Evolutionary conservation across 2,797 vertebrate species (phyloP), one percentile per base, ranked within the genome.

Genomic region (Kryptolebias ocellatus): DNA sequence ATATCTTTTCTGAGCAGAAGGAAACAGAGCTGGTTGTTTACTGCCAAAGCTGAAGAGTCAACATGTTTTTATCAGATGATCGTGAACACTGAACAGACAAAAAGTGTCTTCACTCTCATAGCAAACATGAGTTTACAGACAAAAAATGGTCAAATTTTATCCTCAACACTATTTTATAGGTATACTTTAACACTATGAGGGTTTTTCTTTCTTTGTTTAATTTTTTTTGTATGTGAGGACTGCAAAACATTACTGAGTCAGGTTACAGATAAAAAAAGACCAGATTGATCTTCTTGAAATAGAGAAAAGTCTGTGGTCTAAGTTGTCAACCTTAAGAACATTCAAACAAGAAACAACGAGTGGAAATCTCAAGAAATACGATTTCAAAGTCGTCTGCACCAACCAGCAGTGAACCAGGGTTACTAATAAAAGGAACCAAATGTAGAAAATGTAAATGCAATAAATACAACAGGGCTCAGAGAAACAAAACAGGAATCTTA

Each of bases 21-120:
- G 62, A 53, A 72, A 60, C 73, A 76, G 55, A 81, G n/a, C 54
- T 79, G 76, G 82, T 83, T 15, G 1, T 59, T 44, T 31, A 34
- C 17, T 74, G 64, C 62, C 58, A 68, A 57, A 39, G 37, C 66
- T 62, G 65, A 62, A 52, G 29, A 72, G 50, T 45, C 70, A 27
- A 52, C 64, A 60, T 39, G 52, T 53, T 39, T 39, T 39, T 11
- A 51, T 59, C 29, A 61, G 39, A 70, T 64, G 60, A 71, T 66
- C 44, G 53, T 39, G 9, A 73, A 66, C 47, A 37, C 39, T 55
- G 37, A 45, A 29, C 18, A 47, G 64, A 69, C 6, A 61, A 61
- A 69, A 73, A 44, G 7, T 0, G 60, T 37, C 64, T 28, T 17
- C 65, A 87, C 59, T 67, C 46, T 79, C 27, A 55, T 9, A 5